Evolutionary conservation across 2,797 vertebrate genomes (phyloP), one percentile per base, ranked within the genome.

Genomic region (Crax fasciolata): DNA sequence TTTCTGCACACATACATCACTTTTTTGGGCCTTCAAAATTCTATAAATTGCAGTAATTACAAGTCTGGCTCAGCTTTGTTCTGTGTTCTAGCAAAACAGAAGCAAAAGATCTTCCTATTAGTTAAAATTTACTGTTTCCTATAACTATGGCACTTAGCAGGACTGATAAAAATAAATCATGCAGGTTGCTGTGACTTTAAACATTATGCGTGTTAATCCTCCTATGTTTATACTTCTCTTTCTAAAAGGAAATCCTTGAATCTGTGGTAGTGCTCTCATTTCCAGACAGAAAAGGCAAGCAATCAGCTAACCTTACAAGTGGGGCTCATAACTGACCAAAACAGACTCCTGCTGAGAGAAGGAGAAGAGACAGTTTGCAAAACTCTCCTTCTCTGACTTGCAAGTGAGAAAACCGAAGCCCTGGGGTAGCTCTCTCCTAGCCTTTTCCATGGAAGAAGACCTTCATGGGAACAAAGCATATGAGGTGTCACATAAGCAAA

Each of bases 201-300:
- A 93, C 58, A 74, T 83, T 52, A 86, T 89, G 78, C 4, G 38
- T 49, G 91, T 88, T 94, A 95, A 91, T 95, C 80, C 61, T 82
- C 57, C 82, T 68, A 13, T 67, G 63, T 93, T 94, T 95, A 76
- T 86, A 62, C 21, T 86, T 93, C 59, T 95, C 41, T 23, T 89
- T 93, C 65, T 68, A 16, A 79, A 89, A 95, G 75, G 67, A 95
- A 90, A 84, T 90, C 71, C 74, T 93, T 92, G 54, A 89, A 32
- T 83, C 25, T 67, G 32, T 67, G 41, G 41, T 46, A 52, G 39
- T 10, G 13, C 59, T 91, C 70, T 90, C 51, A 49, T 86, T 95
- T 94, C 43, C 80, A 78, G 59, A 62, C 18, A 72, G 58, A 93
- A 92, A 61, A 46, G 25, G 15, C 32, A 55, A 67, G 41, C 51